A percentile compares a stretch with the other conserved stretches of the same genome.
phyloP scores from a whole-genome alignment of 2,113 vertebrate genomes.

The Telmatochromis sp. region DNA sequence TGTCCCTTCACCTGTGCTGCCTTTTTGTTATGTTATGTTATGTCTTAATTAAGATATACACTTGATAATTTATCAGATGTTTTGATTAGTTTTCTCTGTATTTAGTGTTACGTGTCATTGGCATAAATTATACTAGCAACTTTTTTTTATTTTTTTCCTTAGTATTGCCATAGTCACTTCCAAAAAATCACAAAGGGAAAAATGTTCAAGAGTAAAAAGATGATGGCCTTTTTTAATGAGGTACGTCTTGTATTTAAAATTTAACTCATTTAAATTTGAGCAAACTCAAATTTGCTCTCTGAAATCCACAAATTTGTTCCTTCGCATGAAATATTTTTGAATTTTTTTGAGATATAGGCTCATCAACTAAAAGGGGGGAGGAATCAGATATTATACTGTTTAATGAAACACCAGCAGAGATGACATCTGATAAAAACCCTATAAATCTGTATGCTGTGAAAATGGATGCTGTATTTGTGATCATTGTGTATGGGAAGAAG shows the following conservation, averaged over 20 bases:
- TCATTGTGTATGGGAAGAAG: conserved; percentile 4
- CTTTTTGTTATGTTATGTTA: background rate
- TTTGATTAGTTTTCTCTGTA: background rate
- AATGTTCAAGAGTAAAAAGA: background rate
- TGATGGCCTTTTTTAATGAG: background rate
- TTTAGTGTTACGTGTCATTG: background rate
- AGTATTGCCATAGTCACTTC: background rate
- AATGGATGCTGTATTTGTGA: background rate
- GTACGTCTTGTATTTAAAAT: background rate
- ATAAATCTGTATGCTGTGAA: background rate
- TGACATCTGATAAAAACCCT: background rate
- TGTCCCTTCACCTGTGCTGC: background rate
- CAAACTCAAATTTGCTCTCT: background rate
- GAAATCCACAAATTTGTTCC: background rate
- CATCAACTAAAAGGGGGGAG: accelerated
- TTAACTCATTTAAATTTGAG: background rate
- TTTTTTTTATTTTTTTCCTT: background rate
- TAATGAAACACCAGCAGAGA: background rate
- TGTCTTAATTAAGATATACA: background rate
- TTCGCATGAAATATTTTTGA: background rate
- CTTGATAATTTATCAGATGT: background rate
- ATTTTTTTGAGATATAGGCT: background rate
- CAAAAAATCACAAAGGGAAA: background rate
- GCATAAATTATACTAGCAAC: background rate
- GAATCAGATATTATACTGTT: background rate